Base-by-base conservation (phyloP, 2,113 vertebrate species). In the Mirza zaza region DNA sequence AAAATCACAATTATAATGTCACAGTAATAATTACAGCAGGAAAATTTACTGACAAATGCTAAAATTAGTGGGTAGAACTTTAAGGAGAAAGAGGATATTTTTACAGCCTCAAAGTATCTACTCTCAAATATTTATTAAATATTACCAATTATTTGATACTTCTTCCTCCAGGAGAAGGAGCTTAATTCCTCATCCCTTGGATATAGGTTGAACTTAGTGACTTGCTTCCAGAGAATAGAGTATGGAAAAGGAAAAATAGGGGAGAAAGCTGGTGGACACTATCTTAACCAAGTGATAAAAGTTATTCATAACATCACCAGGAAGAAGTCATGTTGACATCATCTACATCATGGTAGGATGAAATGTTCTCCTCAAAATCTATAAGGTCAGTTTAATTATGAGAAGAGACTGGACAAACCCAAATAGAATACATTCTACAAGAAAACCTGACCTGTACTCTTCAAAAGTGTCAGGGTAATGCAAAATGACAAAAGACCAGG, bases 341-440 rank as follows among this genome's bases (percentile, higher is more conserved):
- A 10, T 14, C 14, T 5, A 15, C 25, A 57, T 61, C 18, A 18
- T 45, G 3, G 39, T 27, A 25, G 0, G 1, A 2, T 20, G 8
- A 57, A 32, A 12, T 42, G 25, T 42, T 68, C 57, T 81, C 3
- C 48, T 73, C 23, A 29, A 75, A 42, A 89, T 67, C 18, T 2
- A 5, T 25, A 29, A 6, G 6, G 32, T 67, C 34, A 65, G 34
- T 36, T 80, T 59, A 71, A 80, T 65, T 36, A 34, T 20, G 12
- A 63, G 52, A 65, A 71, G 20, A 83, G 11, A 68, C 27, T 45
- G 88, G 34, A n/a, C 17, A 94, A 80, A 52, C 2, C 21, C 32
- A 61, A 57, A 10, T 3, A 87, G 36, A n/a, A 70, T n/a, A 18
- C 7, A 52, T 87, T 71, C 65, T 90, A n/a, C 59, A 96, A 70